A percentile compares a stretch with the other conserved stretches of the same genome.
Conservation (phyloP, 2,113 vertebrate species). For the Astatoreochromis straeleni region DNA sequence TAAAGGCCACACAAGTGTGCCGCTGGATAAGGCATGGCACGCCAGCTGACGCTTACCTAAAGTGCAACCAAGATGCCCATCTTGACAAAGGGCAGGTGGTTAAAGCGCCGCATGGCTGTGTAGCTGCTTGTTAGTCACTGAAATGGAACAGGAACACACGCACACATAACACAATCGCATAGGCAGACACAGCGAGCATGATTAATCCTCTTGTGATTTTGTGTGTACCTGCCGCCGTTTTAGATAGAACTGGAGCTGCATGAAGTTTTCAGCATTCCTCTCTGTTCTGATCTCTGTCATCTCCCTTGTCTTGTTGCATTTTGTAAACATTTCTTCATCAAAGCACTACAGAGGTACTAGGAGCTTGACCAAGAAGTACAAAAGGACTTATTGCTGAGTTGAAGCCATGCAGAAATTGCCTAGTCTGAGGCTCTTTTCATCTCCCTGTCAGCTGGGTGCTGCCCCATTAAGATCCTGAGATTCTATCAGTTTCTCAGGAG, state of each 20-base stretch:
- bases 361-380: conserved; percentile 33
- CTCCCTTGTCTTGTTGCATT: conserved; percentile 19
- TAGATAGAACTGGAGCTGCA: conserved; percentile 1
- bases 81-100: conserved; percentile 42
- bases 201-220: conserved; percentile 32
- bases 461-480: conserved; percentile 29
- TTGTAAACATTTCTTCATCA: conserved; percentile 43
- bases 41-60: conserved; percentile 21
- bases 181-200: background rate
- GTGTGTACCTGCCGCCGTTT: conserved; percentile 3
- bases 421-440: conserved; percentile 39
- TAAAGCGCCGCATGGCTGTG: background rate
- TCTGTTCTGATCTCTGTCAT: conserved; percentile 34
- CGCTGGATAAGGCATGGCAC: background rate
- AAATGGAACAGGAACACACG: conserved; percentile 7
- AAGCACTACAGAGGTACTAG: background rate
- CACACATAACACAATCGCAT: background rate
- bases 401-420: conserved; percentile 41
- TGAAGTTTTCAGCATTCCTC: conserved; percentile 26
- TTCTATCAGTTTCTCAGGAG: conserved; percentile 37
- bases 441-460: conserved; percentile 40
- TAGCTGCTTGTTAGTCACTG: background rate
- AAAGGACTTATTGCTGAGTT: conserved; percentile 14
- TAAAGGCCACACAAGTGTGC: conserved; percentile 45
- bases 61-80: background rate